A percentile compares a stretch with the other conserved stretches of the same genome.
These are phyloP conservation scores for Pempheris klunzingeri DNA, from an alignment of 2,797 vertebrate species.

Conservation along the genomic window DNA sequence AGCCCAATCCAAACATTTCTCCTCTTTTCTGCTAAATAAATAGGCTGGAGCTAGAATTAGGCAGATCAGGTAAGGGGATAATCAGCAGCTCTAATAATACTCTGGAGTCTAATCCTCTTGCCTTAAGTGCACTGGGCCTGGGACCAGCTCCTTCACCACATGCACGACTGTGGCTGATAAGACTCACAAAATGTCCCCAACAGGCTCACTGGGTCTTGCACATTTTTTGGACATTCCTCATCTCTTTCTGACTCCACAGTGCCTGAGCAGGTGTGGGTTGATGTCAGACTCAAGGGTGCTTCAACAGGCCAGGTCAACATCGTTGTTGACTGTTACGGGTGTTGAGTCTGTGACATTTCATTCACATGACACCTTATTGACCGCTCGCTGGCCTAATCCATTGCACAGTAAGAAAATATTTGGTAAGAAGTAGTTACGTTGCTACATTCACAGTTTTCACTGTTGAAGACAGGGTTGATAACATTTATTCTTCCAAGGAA, in stretches of 20 bases:
- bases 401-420: conserved; percentile 45
- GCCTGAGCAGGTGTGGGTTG: neutral
- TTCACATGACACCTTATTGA: conserved; percentile 23
- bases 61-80: conserved; percentile 86
- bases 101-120: conserved; percentile 88
- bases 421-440: conserved; percentile 4
- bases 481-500: conserved; percentile 37
- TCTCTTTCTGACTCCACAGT: conserved; percentile 9
- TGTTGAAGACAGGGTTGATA: conserved; percentile 33
- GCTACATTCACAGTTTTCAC: conserved; percentile 29
- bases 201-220: conserved; percentile 18
- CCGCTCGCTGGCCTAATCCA: neutral
- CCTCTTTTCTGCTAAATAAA: conserved; percentile 78
- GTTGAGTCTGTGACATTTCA: conserved; percentile 26
- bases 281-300: neutral
- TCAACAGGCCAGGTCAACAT: neutral
- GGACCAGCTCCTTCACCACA: conserved; percentile 68
- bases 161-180: conserved; percentile 63
- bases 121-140: conserved; percentile 82
- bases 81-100: conserved; percentile 90
- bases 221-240: conserved; percentile 15
- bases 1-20: conserved; percentile 70
- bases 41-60: conserved; percentile 73
- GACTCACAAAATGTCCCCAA: conserved; percentile 49
- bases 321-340: conserved; percentile 3